Evolutionary conservation across 2,113 vertebrate species (phyloP).

Genomic region (Ciconia maguari): DNA sequence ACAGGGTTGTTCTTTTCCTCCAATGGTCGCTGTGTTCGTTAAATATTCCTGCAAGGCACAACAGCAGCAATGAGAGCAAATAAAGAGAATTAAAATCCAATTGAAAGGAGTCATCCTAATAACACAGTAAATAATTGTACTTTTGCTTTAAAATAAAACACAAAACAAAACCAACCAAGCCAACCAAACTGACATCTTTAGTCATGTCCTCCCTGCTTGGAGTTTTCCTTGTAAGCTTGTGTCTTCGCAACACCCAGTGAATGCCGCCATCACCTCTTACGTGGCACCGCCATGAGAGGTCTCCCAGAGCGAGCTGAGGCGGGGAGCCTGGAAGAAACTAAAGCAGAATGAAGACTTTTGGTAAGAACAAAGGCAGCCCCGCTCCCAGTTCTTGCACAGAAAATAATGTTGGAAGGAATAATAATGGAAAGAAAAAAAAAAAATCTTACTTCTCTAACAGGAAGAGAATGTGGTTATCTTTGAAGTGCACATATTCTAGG

Average conservation of each 20-base stretch:
- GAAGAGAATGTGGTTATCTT: slow-evolving; percentile 68
- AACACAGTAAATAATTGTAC: slow-evolving; percentile 73
- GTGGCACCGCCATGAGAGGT: slow-evolving; percentile 68
- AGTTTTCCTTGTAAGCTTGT: slow-evolving; percentile 74
- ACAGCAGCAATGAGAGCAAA: slow-evolving; percentile 75
- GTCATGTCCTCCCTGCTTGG: slow-evolving; percentile 69
- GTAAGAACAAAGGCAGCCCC: slow-evolving; percentile 70
- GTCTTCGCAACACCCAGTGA: slow-evolving; percentile 70
- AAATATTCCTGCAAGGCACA: slow-evolving; percentile 73
- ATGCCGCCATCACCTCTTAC: slow-evolving; percentile 57
- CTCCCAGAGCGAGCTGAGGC: slow-evolving; percentile 60
- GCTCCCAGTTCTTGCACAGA: slow-evolving; percentile 53
- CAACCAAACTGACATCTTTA: slow-evolving; percentile 65
- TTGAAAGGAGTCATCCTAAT: slow-evolving; percentile 74
- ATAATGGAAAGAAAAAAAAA: slow-evolving; percentile 36
- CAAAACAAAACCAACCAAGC: slow-evolving; percentile 32
- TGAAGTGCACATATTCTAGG: slow-evolving; percentile 66
- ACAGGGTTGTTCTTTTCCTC: slow-evolving; percentile 73
- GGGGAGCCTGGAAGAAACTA: slow-evolving; percentile 63
- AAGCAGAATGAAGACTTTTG: slow-evolving; percentile 65
- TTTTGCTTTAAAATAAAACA: slow-evolving; percentile 74
- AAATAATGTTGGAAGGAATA: slow-evolving; percentile 67
- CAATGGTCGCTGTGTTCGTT: slow-evolving; percentile 73
- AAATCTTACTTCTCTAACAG: slow-evolving; percentile 39
- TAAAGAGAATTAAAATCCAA: slow-evolving; percentile 70